A percentile compares a stretch with the other conserved stretches of the same genome.
Evolutionary conservation across 2,888 invertebrate genomes (phyloP).

Genomic region (Pollenia amentaria): DNA sequence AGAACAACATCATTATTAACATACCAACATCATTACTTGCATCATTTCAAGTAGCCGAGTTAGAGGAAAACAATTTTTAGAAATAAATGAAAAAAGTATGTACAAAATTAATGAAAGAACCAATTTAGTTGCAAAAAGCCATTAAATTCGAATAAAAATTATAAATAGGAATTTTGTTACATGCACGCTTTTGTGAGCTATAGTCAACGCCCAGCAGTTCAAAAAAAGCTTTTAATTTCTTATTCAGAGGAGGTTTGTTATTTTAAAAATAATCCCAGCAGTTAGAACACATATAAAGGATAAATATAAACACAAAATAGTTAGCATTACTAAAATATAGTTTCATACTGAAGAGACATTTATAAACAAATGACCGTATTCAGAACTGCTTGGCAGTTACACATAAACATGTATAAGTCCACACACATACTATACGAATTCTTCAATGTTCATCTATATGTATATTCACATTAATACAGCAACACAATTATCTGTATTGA

Average conservation of each 20-base stretch:
- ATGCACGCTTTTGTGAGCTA: not conserved
- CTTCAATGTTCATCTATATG: not conserved
- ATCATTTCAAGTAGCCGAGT: slow-evolving; percentile 1
- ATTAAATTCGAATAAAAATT: slow-evolving; percentile 18
- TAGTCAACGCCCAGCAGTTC: not conserved
- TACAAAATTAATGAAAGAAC: not conserved
- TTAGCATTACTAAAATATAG: too few species aligned
- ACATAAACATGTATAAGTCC: not conserved
- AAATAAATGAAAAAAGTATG: not conserved
- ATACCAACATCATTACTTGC: not conserved
- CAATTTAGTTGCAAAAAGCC: not conserved
- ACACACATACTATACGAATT: not conserved
- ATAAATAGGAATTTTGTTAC: slow-evolving; percentile 7
- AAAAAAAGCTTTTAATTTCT: too few species aligned
- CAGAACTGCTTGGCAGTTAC: too few species aligned
- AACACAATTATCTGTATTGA: slow-evolving; percentile 8
- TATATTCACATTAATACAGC: not conserved
- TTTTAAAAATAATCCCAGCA: too few species aligned
- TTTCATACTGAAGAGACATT: too few species aligned
- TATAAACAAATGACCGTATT: too few species aligned
- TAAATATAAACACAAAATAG: too few species aligned
- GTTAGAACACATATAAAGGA: too few species aligned
- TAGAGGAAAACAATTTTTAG: not conserved
- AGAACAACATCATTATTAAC: not conserved
- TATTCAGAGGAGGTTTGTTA: too few species aligned